These are phyloP conservation scores for Mormoops blainvillei DNA, from an alignment of 2,113 vertebrate species.

Conservation along the genomic window DNA sequence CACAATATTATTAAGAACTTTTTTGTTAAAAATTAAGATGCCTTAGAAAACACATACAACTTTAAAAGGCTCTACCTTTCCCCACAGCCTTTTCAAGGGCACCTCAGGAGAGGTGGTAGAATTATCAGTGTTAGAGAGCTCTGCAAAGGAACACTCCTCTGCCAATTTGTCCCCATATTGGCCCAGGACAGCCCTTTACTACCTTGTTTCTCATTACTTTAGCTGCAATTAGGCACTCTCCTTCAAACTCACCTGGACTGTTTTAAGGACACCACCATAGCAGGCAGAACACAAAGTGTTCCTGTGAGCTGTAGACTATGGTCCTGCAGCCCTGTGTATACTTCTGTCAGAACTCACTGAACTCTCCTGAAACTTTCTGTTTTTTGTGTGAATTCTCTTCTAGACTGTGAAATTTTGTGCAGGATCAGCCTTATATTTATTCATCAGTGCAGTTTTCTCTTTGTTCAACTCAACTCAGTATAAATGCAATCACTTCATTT, in stretches of 20 bases:
- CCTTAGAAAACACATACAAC: constrained; percentile 42
- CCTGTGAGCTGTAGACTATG: not conserved
- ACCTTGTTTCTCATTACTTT: constrained; percentile 55
- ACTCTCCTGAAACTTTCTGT: not conserved
- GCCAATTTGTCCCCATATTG: constrained; percentile 6
- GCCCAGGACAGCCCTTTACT: constrained; percentile 1
- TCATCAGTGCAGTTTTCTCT: not conserved
- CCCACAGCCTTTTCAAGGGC: constrained; percentile 3
- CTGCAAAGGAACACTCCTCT: not conserved
- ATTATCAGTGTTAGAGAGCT: not conserved
- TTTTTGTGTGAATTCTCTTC: not conserved
- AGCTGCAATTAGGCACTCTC: constrained; percentile 33
- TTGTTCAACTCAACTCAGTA: not conserved
- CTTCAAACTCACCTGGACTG: constrained; percentile 33
- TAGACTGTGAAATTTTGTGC: not conserved
- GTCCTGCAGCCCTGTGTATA: fast-evolving
- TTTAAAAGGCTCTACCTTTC: constrained; percentile 56
- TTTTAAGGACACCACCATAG: not conserved
- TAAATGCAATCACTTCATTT: not conserved
- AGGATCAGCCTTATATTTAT: not conserved
- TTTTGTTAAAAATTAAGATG: constrained; percentile 68
- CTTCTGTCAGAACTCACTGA: not conserved
- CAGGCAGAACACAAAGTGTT: not conserved
- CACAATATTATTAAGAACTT: constrained; percentile 57
- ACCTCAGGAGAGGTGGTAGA: constrained; percentile 11